Percentiles rank a stretch among this genome's conserved stretches.
Evolutionary conservation across 2,888 invertebrate species (phyloP).

Genomic region (Tipula unca): DNA sequence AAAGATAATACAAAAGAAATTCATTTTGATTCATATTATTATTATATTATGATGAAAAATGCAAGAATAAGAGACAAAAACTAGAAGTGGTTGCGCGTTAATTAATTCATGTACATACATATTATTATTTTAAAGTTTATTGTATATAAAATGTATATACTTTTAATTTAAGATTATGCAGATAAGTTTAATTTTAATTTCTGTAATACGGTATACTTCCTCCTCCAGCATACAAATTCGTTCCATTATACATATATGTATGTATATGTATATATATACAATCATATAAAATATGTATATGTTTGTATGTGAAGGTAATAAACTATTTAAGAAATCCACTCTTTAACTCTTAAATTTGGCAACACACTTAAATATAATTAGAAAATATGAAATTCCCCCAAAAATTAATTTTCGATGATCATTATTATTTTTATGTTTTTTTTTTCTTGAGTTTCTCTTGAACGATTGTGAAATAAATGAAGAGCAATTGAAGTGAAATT

Average conservation of each 20-base stretch:
- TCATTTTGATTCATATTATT: background rate
- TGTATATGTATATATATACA: background rate
- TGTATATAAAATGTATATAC: background rate
- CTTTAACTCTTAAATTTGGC: background rate
- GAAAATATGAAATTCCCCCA: background rate
- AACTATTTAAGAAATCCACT: background rate
- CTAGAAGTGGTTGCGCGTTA: background rate
- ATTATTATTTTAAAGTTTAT: background rate
- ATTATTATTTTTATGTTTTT: background rate
- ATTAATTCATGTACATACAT: background rate
- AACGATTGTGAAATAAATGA: background rate
- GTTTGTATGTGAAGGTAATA: background rate
- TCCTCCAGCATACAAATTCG: background rate
- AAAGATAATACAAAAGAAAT: background rate
- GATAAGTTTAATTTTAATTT: background rate
- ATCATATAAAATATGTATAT: background rate
- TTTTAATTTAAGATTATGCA: background rate
- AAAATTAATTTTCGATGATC: background rate
- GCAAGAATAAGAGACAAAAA: background rate
- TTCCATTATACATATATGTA: background rate
- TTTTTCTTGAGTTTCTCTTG: background rate
- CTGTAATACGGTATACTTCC: background rate
- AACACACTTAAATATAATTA: background rate
- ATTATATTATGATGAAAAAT: background rate
- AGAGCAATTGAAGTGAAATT: background rate